Base-by-base conservation (phyloP, 2,113 vertebrate species). In the Bubo blakistoni region DNA sequence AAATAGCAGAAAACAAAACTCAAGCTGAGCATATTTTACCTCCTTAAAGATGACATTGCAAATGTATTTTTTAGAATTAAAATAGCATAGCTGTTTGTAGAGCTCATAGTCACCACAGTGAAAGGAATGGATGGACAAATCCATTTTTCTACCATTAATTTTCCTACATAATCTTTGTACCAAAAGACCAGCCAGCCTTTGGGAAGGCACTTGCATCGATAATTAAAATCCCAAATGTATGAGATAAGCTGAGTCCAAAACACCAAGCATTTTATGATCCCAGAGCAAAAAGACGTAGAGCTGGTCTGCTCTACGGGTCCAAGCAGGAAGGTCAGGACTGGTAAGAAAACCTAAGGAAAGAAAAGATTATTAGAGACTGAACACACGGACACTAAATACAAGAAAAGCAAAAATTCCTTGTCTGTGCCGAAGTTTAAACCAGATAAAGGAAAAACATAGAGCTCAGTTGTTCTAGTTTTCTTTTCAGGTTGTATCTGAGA, bases 201-300 rank as follows among this genome's bases (percentile, higher is more conserved):
- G 54, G 73, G 84, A 89, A 82, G 42, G 67, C 84, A 16, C 77
- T 92, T 55, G 70, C 66, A 54, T 87, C 6, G 15, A 58, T 94
- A 94, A 94, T 91, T 93, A 94, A 95, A 94, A 87, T 87, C 89
- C 84, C 73, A 42, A 79, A 72, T 11, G 38, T 67, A 21, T 79
- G 94, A 93, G 57, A 93, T 63, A 91, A 95, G 52, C 65, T 26
- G 80, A 89, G 69, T 61, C 65, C 77, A 78, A 92, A 90, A 84
- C 12, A 44, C 72, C 0, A 0, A 94, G 69, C 86, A 38, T 67
- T 93, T 92, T 73, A 51, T 81, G 67, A 52, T 79, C 70, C 42
- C 61, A 74, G 92, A 81, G 58, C 52, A 84, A 81, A 94, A 86
- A 67, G 55, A n/a, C 2, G 2, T 26, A 40, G 77, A 78, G 65